A percentile compares a stretch with the other conserved stretches of the same genome.
Conservation (phyloP, 2,113 vertebrate genomes). For the Chaetodon auriga region DNA sequence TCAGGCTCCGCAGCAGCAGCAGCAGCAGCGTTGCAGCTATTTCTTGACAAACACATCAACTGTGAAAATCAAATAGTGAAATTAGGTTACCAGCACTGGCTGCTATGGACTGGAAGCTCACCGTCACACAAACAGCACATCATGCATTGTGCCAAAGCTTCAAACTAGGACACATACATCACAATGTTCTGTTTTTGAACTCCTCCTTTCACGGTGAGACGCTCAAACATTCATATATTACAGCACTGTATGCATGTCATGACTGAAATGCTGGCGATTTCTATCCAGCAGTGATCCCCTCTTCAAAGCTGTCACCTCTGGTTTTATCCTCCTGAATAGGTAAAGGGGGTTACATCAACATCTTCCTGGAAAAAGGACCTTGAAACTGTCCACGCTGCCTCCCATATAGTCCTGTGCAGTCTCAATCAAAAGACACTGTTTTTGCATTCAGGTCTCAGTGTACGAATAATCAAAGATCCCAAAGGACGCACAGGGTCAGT, state of each 20-base stretch:
- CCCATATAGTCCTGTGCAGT: constrained; percentile 43
- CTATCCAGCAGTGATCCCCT: constrained; percentile 45
- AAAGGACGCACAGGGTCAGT: constrained; percentile 70
- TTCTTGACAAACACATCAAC: constrained; percentile 50
- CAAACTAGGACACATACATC: constrained; percentile 57
- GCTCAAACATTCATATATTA: constrained; percentile 18
- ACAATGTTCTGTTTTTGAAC: constrained; percentile 38
- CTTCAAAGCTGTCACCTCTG: constrained; percentile 59
- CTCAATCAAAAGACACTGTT: constrained; percentile 76
- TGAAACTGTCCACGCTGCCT: constrained; percentile 60
- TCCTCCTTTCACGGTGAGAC: constrained; percentile 19
- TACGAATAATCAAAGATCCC: constrained; percentile 79
- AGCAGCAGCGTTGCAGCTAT: constrained; percentile 41
- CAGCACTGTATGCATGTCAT: constrained; percentile 41
- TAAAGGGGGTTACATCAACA: constrained; percentile 51
- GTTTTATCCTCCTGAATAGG: constrained; percentile 62
- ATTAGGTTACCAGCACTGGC: constrained; percentile 64
- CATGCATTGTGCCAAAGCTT: constrained; percentile 37
- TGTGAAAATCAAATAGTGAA: constrained; percentile 59
- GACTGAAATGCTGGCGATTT: constrained; percentile 58
- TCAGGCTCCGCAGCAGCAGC: constrained; percentile 24
- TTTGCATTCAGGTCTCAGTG: constrained; percentile 75
- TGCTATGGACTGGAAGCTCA: constrained; percentile 32
- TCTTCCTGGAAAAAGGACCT: constrained; percentile 60
- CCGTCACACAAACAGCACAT: constrained; percentile 22